Evolutionary conservation across 2,113 vertebrate species (phyloP), one percentile per base, ranked within the genome.

Genomic region (Lophius piscatorius): DNA sequence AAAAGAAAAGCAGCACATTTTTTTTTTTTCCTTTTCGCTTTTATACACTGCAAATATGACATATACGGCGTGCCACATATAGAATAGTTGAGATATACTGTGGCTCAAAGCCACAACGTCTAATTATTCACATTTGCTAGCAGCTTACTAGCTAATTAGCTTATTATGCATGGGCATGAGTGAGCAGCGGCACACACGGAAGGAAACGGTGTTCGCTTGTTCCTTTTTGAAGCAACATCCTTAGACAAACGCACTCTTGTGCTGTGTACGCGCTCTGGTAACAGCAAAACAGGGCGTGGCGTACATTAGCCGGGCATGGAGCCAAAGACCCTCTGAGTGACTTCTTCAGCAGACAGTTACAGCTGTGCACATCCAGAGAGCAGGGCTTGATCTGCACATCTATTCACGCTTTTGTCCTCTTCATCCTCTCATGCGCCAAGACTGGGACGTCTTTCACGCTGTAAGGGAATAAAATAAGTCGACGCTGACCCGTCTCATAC

Each of bases 101-200:
- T 74, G 44, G 44, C 73, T 44, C 45, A 61, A 56, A 74, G 60
- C 76, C 33, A 39, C 20, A 48, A 26, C 40, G 28, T 63, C 64
- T 70, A 74, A 85, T 78, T 58, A 76, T 42, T 38, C 2, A 54
- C 64, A 44, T 64, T 73, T 40, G 28, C 64, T 38, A 48, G 45
- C 24, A 59, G 74, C 58, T 75, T 74, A 86, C 78, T 70, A 77
- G 68, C 58, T 75, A 76, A 86, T 80, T 70, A 77, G 68, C 31
- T 46, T 45, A 80, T 81, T 79, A 68, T 3, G 5, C 54, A 61
- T 71, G 69, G 51, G 39, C 64, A 63, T 23, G 29, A 70, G 26
- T 69, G 28, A 75, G 18, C 23, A 0, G 18, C 63, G 29, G 24
- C 46, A 34, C 2, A 26, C 42, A 34, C 38, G 45, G 45, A 47